phyloP scores from a whole-genome alignment of 2,797 vertebrate genomes.

The Hephaestus fuliginosus region DNA sequence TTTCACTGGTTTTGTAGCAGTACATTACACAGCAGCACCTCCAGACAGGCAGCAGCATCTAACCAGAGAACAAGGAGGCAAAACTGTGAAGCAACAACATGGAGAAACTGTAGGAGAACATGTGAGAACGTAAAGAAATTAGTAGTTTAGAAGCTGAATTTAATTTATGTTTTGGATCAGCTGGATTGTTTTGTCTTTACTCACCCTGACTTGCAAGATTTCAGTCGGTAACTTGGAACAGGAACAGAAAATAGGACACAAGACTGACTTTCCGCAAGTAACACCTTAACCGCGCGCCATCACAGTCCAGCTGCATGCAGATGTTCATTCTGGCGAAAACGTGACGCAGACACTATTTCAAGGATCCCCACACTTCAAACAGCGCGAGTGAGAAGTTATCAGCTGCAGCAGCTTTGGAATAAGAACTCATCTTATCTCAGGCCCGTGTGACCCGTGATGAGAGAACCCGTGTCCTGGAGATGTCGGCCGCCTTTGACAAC shows the following conservation, averaged over 20 bases:
- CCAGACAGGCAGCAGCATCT: neutral
- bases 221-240: neutral
- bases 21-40: neutral
- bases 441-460: neutral
- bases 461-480: conserved; percentile 38
- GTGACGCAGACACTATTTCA: neutral
- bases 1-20: neutral
- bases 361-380: conserved; percentile 5
- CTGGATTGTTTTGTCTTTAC: neutral
- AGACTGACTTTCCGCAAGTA: neutral
- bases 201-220: neutral
- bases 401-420: neutral
- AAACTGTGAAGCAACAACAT: neutral
- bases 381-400: conserved; percentile 4
- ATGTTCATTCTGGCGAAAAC: neutral
- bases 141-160: neutral
- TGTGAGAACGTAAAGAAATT: neutral
- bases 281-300: conserved; percentile 14
- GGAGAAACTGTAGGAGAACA: neutral
- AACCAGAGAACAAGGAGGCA: too few relatives aligned
- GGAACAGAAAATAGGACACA: neutral
- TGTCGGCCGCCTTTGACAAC: conserved; percentile 32
- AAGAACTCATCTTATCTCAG: neutral
- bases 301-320: conserved; percentile 32
- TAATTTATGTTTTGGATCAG: neutral